Conservation (phyloP, 2,797 vertebrate genomes). For the Pangasius macronema region DNA sequence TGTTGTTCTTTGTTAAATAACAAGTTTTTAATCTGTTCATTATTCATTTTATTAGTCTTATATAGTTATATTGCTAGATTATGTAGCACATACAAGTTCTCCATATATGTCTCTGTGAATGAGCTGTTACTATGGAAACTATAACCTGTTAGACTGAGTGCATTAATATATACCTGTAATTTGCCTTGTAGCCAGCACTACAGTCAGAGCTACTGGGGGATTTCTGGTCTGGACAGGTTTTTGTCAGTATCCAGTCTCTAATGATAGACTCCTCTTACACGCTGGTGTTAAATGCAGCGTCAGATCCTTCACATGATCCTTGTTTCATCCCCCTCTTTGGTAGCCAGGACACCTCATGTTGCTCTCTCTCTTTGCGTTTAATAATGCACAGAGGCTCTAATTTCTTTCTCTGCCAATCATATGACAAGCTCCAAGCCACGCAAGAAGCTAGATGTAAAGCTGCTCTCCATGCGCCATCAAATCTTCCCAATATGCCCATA, state of each 20-base stretch:
- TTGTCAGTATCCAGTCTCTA: constrained; percentile 17
- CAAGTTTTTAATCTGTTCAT: no score
- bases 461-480: not conserved
- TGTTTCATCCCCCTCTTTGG: constrained; percentile 20
- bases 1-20: not conserved
- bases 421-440: not conserved
- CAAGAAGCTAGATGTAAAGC: not conserved
- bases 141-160: not conserved
- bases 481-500: not conserved
- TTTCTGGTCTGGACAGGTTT: constrained; percentile 7
- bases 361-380: constrained; percentile 22
- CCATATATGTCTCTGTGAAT: not conserved
- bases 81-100: not conserved
- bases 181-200: not conserved
- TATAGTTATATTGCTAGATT: not conserved
- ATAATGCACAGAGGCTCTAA: constrained; percentile 51
- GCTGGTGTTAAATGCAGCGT: constrained; percentile 45
- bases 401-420: constrained; percentile 28
- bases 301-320: constrained; percentile 33
- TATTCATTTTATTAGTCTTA: not conserved
- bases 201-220: constrained; percentile 3
- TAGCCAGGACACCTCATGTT: constrained; percentile 19
- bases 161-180: not conserved
- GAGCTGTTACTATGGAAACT: not conserved
- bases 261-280: constrained; percentile 43